phyloP scores from a whole-genome alignment of 2,888 invertebrate species.

The Caenorhabditis becei region DNA sequence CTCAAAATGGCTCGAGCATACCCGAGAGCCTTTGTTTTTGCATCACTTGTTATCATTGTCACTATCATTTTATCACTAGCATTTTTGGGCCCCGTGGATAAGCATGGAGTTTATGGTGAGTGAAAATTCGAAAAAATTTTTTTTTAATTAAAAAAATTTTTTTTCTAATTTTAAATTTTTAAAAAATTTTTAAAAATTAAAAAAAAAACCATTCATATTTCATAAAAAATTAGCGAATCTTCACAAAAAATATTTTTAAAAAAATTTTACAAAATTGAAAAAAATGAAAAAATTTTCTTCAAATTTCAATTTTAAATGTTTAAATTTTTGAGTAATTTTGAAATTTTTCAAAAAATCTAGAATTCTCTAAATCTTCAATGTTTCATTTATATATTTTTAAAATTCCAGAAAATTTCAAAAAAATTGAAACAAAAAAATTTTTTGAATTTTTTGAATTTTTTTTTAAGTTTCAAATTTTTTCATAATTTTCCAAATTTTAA shows the following conservation, averaged over 20 bases:
- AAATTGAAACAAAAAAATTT: neutral
- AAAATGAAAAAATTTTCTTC: too few species aligned
- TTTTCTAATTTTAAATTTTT: neutral
- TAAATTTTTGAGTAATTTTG: too few species aligned
- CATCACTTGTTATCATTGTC: neutral
- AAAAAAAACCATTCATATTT: neutral
- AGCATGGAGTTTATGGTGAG: neutral
- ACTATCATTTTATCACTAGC: neutral
- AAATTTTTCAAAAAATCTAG: too few species aligned
- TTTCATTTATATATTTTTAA: neutral
- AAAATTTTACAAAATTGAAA: too few species aligned
- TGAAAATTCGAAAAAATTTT: neutral
- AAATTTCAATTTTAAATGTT: too few species aligned
- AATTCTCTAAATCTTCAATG: too few species aligned
- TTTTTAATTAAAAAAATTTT: too few species aligned
- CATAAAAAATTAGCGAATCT: neutral
- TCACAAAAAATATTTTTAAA: neutral
- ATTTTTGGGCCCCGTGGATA: neutral
- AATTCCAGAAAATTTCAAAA: neutral
- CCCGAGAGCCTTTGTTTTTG: neutral
- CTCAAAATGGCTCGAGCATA: neutral
- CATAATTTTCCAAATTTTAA: too few species aligned
- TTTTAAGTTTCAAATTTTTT: too few species aligned
- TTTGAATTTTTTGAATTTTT: neutral
- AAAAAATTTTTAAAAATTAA: neutral